A percentile compares a stretch with the other conserved stretches of the same genome.
These are phyloP conservation scores for Ginglymostoma cirratum DNA, from an alignment of 2,113 vertebrate species.

Conservation along the genomic window DNA sequence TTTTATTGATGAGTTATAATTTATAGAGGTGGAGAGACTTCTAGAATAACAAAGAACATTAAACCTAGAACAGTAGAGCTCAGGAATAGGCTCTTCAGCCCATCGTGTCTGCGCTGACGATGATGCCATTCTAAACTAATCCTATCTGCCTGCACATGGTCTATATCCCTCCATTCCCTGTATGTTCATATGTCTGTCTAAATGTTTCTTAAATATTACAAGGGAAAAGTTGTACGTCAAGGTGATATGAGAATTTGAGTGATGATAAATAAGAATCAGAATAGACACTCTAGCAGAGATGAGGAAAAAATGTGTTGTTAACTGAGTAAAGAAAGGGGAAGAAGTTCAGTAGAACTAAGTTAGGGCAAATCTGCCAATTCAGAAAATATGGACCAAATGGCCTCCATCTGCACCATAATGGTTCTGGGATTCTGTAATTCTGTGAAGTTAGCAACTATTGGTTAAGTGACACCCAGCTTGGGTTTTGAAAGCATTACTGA, in stretches of 20 bases:
- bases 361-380: too few species aligned
- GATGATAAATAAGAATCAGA: neutral
- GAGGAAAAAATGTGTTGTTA: neutral
- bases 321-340: neutral
- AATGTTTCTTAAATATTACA: too few species aligned
- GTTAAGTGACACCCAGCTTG: neutral
- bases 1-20: neutral
- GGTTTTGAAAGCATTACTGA: neutral
- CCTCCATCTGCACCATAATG: too few species aligned
- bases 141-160: too few species aligned
- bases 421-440: too few species aligned
- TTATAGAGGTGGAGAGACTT: neutral
- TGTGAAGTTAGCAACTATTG: neutral
- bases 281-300: neutral
- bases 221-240: neutral
- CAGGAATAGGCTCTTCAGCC: too few species aligned
- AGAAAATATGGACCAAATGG: too few species aligned
- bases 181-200: too few species aligned
- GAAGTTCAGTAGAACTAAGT: neutral
- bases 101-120: too few species aligned
- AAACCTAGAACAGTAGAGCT: too few species aligned
- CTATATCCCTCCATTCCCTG: too few species aligned
- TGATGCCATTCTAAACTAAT: too few species aligned
- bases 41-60: neutral
- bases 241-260: neutral